phyloP scores from a whole-genome alignment of 2,888 invertebrate genomes.

The Cephus runcator region DNA sequence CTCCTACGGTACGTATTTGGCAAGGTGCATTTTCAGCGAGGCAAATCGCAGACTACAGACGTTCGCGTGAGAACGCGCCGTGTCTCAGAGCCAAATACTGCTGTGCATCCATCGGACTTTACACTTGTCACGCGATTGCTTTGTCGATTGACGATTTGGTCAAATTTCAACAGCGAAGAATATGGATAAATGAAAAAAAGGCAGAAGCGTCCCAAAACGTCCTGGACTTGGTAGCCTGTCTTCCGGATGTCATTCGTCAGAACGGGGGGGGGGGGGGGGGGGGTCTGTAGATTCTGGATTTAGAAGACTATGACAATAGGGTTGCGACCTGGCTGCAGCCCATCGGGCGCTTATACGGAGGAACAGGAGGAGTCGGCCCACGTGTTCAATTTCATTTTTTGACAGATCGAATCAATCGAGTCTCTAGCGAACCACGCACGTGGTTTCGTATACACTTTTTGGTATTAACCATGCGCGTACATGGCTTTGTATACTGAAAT shows the following conservation, averaged over 20 bases:
- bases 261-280: too few species aligned
- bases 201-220: not conserved
- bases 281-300: not conserved
- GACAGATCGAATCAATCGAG: too few species aligned
- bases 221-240: not conserved
- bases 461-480: too few species aligned
- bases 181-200: not conserved
- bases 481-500: too few species aligned
- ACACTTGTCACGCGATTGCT: not conserved
- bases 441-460: too few species aligned
- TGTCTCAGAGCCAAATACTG: not conserved
- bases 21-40: not conserved
- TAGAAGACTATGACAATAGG: not conserved
- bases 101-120: not conserved
- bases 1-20: not conserved
- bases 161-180: too few species aligned
- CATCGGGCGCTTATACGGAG: not conserved
- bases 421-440: too few species aligned
- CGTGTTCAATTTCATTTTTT: too few species aligned
- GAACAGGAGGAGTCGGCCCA: not conserved
- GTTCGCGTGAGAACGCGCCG: not conserved
- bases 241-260: not conserved
- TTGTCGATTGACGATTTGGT: not conserved
- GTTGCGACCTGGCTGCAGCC: not conserved
- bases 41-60: not conserved